phyloP scores from a whole-genome alignment of 1,140 invertebrate species.

The Neodiprion pinetum region DNA sequence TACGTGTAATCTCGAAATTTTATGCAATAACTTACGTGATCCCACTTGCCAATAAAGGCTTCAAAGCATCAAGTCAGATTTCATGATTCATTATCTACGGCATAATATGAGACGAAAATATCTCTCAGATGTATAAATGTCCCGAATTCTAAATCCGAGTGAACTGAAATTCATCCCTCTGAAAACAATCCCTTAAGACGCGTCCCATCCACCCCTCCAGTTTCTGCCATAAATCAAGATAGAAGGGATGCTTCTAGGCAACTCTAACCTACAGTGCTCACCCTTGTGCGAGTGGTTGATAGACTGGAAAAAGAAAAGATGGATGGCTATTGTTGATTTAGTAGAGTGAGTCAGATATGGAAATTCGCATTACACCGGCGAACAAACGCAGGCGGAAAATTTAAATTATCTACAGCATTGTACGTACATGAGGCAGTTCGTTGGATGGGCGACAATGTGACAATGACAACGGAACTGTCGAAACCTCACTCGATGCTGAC shows the following conservation, averaged over 20 bases:
- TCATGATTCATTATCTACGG: too few relatives aligned
- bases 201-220: background rate
- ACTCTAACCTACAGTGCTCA: background rate
- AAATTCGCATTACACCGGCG: conserved; percentile 13
- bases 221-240: background rate
- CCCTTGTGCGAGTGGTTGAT: background rate
- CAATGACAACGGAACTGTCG: too few relatives aligned
- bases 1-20: too few relatives aligned
- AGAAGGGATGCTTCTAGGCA: background rate
- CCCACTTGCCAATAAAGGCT: too few relatives aligned
- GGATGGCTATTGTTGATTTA: conserved; percentile 30
- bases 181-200: conserved; percentile 36
- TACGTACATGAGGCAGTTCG: too few relatives aligned
- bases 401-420: too few relatives aligned
- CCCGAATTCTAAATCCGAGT: background rate
- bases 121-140: background rate
- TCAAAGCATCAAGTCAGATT: too few relatives aligned
- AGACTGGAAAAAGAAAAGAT: conserved; percentile 23
- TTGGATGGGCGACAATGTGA: too few relatives aligned
- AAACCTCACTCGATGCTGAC: too few relatives aligned
- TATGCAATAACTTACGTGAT: too few relatives aligned
- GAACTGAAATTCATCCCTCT: conserved; percentile 19
- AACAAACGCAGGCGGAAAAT: too few relatives aligned
- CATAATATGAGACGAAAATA: too few relatives aligned
- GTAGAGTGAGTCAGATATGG: conserved; percentile 25